Base-by-base conservation (phyloP, 2,797 vertebrate genomes). In the Macroramphosus scolopax region DNA sequence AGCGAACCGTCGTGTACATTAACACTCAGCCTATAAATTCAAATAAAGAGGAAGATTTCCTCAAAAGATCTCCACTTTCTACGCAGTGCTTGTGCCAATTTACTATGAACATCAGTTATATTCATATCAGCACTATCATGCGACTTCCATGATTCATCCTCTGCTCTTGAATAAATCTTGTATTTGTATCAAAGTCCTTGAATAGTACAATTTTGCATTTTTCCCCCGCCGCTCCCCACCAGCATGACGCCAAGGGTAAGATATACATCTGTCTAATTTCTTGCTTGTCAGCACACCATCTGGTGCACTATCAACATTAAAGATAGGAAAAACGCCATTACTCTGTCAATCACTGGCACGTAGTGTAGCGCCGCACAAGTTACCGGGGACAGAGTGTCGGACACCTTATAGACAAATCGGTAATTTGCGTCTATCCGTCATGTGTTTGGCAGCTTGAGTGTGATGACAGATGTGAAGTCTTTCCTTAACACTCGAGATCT, bases 191-290 rank as follows among this genome's bases (percentile, higher is more conserved):
- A n/a, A n/a, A n/a, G n/a, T n/a, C n/a, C n/a, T n/a, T n/a, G n/a
- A n/a, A n/a, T n/a, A n/a, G n/a, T n/a, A n/a, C n/a, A n/a, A 51
- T 70, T 72, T 62, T 37, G 17, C 20, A 24, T 51, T 38, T 41
- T 22, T n/a, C 15, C 49, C 47, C 33, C 6, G 12, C 42, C 49
- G 17, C n/a, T n/a, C n/a, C 12, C 14, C 45, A 57, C 42, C 51
- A 54, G 54, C 60, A 68, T 58, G 62, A 79, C 68, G 71, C 65
- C 56, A 64, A 66, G 68, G 79, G 64, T 77, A 70, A 68, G 54
- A 80, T 73, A 78, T 80, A 71, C 82, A 87, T 85, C 82, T 84
- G 81, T 81, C 78, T 81, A 77, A 85, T 87, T 86, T 83, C 69
- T 63, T 82, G 77, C 68, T 81, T 85, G 80, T 83, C 80, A 81